Conservation (phyloP, 53 echinoderm and acorn worm genomes). For the Astropecten irregularis region DNA sequence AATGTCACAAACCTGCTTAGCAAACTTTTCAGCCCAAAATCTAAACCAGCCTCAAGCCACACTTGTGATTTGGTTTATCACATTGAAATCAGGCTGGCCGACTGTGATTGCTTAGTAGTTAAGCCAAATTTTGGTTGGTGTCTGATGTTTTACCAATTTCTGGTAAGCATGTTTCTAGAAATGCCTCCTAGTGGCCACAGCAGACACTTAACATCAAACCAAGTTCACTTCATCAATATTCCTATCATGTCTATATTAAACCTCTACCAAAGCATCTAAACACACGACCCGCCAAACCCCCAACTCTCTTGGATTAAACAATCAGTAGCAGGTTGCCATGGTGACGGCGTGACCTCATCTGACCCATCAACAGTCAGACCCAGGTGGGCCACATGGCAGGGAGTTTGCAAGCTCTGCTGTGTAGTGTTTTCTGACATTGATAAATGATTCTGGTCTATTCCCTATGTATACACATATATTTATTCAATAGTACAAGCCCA, state of each 20-base stretch:
- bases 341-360: conserved; percentile 30
- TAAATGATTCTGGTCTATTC: background rate
- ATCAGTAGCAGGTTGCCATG: conserved; percentile 13
- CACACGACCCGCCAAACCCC: background rate
- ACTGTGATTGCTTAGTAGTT: too few relatives aligned
- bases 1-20: too few relatives aligned
- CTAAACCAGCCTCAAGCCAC: too few relatives aligned
- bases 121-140: too few relatives aligned
- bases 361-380: conserved; percentile 33
- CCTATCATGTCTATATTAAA: background rate
- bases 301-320: background rate
- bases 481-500: conserved; percentile 3
- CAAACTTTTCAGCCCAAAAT: too few relatives aligned
- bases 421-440: conserved; percentile 3
- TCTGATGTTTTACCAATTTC: too few relatives aligned
- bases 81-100: too few relatives aligned
- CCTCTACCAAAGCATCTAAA: background rate
- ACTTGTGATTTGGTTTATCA: too few relatives aligned
- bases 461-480: background rate
- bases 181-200: too few relatives aligned
- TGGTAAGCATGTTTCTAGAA: too few relatives aligned
- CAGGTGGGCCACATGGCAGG: conserved; percentile 15
- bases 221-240: too few relatives aligned
- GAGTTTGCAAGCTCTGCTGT: background rate
- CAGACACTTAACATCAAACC: too few relatives aligned